Conservation (phyloP, 2,113 vertebrate species). For the Cepphus grylle region DNA sequence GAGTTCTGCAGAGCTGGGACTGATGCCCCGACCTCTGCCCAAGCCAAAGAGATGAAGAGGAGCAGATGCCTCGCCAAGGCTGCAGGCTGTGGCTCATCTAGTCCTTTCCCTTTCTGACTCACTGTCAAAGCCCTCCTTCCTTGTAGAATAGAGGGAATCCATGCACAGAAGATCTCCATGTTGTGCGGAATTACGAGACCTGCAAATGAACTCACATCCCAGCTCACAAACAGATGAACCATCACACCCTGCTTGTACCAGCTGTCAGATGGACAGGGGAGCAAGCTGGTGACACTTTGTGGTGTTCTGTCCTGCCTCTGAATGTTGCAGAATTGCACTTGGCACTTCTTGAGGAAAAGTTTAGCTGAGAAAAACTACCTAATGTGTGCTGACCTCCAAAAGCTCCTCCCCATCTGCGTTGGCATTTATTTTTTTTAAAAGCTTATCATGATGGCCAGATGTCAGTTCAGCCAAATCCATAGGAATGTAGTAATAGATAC, state of each 20-base stretch:
- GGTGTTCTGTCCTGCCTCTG: neutral
- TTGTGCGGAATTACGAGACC: neutral
- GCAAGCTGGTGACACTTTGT: neutral
- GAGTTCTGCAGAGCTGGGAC: rapidly evolving
- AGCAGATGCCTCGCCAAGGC: neutral
- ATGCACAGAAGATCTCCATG: neutral
- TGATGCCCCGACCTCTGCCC: neutral
- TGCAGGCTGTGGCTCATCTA: neutral
- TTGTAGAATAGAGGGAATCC: neutral
- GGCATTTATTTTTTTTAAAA: neutral
- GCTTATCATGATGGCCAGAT: constrained; percentile 20
- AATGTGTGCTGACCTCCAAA: neutral
- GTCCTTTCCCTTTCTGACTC: neutral
- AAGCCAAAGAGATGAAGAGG: neutral
- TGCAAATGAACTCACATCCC: neutral
- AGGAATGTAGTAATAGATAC: constrained; percentile 44
- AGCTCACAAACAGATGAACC: neutral
- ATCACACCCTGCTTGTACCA: neutral
- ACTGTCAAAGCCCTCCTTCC: neutral
- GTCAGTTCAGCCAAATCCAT: constrained; percentile 31
- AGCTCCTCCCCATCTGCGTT: neutral
- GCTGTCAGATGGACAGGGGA: neutral
- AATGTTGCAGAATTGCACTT: neutral
- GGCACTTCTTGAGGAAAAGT: neutral
- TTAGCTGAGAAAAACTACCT: neutral